A percentile compares a stretch with the other conserved stretches of the same genome.
These are phyloP conservation scores for Bradypodion pumilum DNA, from an alignment of 2,797 vertebrate species.

Conservation along the genomic window DNA sequence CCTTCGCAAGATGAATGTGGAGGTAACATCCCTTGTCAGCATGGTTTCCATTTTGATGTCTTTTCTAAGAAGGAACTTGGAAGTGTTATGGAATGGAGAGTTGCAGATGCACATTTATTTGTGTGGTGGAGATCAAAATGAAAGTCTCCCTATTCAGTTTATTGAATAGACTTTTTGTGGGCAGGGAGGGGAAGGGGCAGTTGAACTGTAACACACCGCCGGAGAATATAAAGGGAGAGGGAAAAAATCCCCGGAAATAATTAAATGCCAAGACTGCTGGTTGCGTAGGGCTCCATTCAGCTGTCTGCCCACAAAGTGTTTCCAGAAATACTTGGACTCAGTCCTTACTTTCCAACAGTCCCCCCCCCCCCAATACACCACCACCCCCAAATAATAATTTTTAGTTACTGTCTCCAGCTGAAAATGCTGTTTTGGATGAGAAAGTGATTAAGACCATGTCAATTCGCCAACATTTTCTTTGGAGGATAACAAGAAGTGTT, in stretches of 20 bases:
- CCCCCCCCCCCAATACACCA: constrained; percentile 49
- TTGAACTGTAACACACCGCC: constrained; percentile 45
- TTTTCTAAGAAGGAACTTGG: accelerated
- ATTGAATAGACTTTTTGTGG: constrained; percentile 46
- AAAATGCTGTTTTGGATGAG: constrained; percentile 43
- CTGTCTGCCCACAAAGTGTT: constrained; percentile 70
- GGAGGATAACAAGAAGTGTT: neutral
- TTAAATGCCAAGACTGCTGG: constrained; percentile 64
- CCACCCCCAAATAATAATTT: constrained; percentile 10
- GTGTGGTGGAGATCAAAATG: neutral
- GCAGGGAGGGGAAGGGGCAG: constrained; percentile 2
- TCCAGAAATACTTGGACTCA: constrained; percentile 66
- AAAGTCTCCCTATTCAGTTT: constrained; percentile 44
- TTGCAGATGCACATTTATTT: neutral
- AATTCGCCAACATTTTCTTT: constrained; percentile 10
- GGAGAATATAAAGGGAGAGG: constrained; percentile 26
- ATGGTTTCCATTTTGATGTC: neutral
- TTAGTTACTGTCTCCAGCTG: constrained; percentile 54
- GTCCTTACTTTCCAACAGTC: constrained; percentile 67
- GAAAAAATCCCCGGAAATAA: constrained; percentile 52
- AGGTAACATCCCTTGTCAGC: neutral
- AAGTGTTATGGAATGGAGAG: neutral
- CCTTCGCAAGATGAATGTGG: neutral
- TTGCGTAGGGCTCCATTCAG: constrained; percentile 66
- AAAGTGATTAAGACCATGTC: constrained; percentile 39